Evolutionary conservation across 2,113 vertebrate species (phyloP), one percentile per base, ranked within the genome.

Genomic region (Symphodus melops): DNA sequence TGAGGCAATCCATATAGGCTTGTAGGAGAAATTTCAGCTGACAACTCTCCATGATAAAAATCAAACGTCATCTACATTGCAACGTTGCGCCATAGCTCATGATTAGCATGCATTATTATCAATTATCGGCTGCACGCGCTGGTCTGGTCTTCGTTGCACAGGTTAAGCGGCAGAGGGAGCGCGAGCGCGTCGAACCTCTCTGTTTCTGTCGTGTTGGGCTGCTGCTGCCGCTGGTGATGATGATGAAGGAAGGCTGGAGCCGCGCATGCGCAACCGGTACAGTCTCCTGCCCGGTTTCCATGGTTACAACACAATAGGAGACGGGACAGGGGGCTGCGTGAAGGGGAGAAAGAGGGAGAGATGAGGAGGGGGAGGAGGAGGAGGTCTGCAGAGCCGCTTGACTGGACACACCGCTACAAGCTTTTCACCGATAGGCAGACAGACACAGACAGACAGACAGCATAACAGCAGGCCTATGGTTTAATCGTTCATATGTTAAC

Each of bases 251-350:
- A 73, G 79, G 64, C 73, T 73, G 62, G 83, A 59, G 75, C 68
- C 75, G 73, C 92, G 89, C 93, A 90, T 12, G 92, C 92, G 91
- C 88, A 86, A 17, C 20, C 59, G 17, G 11, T 58, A 70, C 83
- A 82, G 82, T 88, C 86, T 91, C 88, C 85, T 77, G 66, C 64
- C 66, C 25, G 85, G 94, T 95, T 94, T 68, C 91, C 88, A 93
- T 93, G 91, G 94, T 89, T 89, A 94, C 94, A 87, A 92, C 93
- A 95, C 94, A 95, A 95, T 94, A 94, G 94, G 93, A 92, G 93
- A 92, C 92, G 89, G 94, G 93, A 94, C 92, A 93, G 92, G 93
- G 91, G 92, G 90, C 92, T 93, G 82, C 80, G 89, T 81, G 88
- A 92, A 91, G 89, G 89, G 85, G 89, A 89, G 85, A 68, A 83